These are phyloP conservation scores for Lateolabrax maculatus DNA, from an alignment of 2,797 vertebrate genomes.

Conservation along the genomic window DNA sequence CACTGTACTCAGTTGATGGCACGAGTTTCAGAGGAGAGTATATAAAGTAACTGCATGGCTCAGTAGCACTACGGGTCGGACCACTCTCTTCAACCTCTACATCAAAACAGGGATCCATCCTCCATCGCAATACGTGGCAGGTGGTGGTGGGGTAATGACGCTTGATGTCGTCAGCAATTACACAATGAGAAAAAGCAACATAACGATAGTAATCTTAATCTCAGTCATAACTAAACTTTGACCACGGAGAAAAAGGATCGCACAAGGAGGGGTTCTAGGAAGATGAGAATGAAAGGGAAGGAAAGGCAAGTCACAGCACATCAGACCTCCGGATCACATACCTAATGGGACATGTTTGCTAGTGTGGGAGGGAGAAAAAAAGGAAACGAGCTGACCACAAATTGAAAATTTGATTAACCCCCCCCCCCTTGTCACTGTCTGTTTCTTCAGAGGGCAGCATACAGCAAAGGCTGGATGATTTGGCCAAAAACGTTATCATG, in stretches of 20 bases:
- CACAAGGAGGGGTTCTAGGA: background rate
- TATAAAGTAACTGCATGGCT: background rate
- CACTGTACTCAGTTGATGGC: background rate
- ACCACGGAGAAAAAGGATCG: background rate
- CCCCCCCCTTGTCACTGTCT: no score
- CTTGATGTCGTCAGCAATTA: slow-evolving; percentile 3
- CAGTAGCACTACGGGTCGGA: background rate
- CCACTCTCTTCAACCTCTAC: background rate
- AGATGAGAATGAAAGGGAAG: slow-evolving; percentile 47
- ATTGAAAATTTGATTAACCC: no score
- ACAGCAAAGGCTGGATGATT: no score
- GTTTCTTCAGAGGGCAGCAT: no score
- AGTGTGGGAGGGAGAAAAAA: background rate
- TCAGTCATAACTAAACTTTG: slow-evolving; percentile 9
- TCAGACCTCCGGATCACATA: slow-evolving; percentile 38
- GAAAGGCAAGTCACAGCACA: slow-evolving; percentile 66
- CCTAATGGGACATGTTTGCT: slow-evolving; percentile 18
- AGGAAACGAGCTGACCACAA: background rate
- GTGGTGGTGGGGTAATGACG: background rate
- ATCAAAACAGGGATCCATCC: background rate
- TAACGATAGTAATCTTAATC: background rate
- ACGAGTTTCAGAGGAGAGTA: background rate
- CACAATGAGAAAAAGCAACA: slow-evolving; percentile 9
- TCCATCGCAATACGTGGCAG: background rate
- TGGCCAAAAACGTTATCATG: no score